Percentiles rank a stretch among this genome's conserved stretches.
Evolutionary conservation across 2,797 vertebrate genomes (phyloP).

Genomic region (Hydrophis major): DNA sequence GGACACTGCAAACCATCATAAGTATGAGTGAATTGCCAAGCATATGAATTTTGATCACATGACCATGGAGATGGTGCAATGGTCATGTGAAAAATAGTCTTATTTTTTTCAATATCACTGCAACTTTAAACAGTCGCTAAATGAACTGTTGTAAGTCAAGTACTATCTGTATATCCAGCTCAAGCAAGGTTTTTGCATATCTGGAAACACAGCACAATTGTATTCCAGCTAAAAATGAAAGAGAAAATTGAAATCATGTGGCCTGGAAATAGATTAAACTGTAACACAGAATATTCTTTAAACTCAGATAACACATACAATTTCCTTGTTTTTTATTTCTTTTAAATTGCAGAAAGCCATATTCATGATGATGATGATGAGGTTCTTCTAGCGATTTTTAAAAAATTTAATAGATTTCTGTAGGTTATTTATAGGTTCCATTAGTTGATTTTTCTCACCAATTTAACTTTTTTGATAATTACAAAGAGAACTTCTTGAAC

Average conservation of each 20-base stretch:
- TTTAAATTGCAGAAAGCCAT: not conserved
- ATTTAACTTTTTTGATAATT: not conserved
- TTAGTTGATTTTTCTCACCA: not conserved
- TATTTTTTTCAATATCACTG: not conserved
- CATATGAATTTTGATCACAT: not conserved
- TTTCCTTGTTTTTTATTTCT: not conserved
- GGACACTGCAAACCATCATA: not conserved
- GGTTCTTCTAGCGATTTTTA: not conserved
- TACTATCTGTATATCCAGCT: not conserved
- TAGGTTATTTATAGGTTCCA: not conserved
- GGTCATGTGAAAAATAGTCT: not conserved
- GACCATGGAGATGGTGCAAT: not conserved
- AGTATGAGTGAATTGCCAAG: not conserved
- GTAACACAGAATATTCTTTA: not conserved
- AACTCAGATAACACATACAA: not conserved
- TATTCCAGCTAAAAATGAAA: not conserved
- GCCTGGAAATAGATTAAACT: not conserved
- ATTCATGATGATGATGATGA: not conserved
- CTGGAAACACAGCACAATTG: not conserved
- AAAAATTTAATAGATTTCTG: not conserved
- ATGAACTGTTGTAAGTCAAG: not conserved
- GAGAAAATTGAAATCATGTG: not conserved
- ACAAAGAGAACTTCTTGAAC: not conserved
- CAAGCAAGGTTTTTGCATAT: not conserved
- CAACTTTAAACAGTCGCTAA: not conserved